Percentiles rank a stretch among this genome's conserved stretches.
Evolutionary conservation across 23 tunicate genomes (phyloP).

Genomic region (Trididemnum clinides): DNA sequence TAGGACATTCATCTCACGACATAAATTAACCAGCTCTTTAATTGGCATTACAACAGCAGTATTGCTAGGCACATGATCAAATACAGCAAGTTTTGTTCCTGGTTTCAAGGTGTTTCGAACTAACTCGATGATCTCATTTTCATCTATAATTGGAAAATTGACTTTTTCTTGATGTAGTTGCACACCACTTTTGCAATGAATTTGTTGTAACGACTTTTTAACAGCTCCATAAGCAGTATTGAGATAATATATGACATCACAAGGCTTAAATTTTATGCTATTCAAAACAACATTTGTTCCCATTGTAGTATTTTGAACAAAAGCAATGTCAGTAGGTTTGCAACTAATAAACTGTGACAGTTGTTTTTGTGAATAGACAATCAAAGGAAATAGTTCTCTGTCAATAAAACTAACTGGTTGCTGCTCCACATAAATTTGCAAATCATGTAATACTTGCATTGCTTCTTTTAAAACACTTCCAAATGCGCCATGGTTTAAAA

Average conservation of each 20-base stretch:
- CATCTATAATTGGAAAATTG: slow-evolving; percentile 45
- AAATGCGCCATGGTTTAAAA: slow-evolving; percentile 95
- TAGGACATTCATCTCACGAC: slow-evolving; percentile 74
- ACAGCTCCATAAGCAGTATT: slow-evolving; percentile 89
- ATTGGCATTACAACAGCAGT: slow-evolving; percentile 74
- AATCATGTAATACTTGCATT: slow-evolving; percentile 34
- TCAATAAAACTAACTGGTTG: slow-evolving; percentile 85
- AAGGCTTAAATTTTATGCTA: slow-evolving; percentile 44
- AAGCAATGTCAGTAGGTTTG: slow-evolving; percentile 61
- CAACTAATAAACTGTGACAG: slow-evolving; percentile 75
- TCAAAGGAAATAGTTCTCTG: slow-evolving; percentile 74
- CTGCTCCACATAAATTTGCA: slow-evolving; percentile 64
- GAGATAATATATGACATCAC: slow-evolving; percentile 60
- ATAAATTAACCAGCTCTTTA: slow-evolving; percentile 48
- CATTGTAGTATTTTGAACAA: slow-evolving; percentile 79
- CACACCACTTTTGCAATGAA: slow-evolving; percentile 52
- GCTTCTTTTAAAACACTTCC: slow-evolving; percentile 76
- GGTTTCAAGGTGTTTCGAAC: slow-evolving; percentile 45
- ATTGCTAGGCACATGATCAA: slow-evolving; percentile 89
- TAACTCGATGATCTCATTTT: slow-evolving; percentile 49
- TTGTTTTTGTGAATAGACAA: slow-evolving; percentile 65
- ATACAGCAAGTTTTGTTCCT: slow-evolving; percentile 66
- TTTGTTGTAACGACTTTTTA: slow-evolving; percentile 56
- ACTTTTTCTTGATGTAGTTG: slow-evolving; percentile 50
- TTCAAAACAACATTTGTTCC: slow-evolving; percentile 79